These are phyloP conservation scores for Mohoua ochrocephala DNA, from an alignment of 2,113 vertebrate species.

Conservation along the genomic window DNA sequence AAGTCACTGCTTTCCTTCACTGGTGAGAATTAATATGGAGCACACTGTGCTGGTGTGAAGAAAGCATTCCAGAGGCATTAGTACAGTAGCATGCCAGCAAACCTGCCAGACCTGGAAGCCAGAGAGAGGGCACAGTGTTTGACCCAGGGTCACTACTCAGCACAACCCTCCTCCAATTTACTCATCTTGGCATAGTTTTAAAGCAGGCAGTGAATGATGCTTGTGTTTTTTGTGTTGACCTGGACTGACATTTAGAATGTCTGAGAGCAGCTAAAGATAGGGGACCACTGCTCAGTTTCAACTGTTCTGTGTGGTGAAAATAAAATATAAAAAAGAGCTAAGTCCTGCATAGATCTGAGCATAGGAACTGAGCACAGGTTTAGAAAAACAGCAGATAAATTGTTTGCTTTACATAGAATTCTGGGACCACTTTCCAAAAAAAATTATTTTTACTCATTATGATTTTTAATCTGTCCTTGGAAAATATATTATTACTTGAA, in stretches of 20 bases:
- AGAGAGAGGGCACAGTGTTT: background rate
- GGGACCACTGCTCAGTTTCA: background rate
- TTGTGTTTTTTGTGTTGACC: background rate
- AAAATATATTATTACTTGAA: background rate
- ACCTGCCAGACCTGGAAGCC: background rate
- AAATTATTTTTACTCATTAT: background rate
- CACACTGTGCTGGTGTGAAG: background rate
- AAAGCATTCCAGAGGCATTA: background rate
- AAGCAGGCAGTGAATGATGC: background rate
- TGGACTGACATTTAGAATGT: background rate
- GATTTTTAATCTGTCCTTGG: background rate
- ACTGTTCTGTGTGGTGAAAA: background rate
- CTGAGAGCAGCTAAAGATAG: background rate
- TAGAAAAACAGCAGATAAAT: background rate
- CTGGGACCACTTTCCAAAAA: background rate
- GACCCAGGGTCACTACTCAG: background rate
- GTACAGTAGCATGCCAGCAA: background rate
- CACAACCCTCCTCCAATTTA: background rate
- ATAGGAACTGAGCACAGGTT: background rate
- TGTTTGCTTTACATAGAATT: background rate
- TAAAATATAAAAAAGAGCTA: background rate
- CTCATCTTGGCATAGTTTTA: background rate
- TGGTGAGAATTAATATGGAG: background rate
- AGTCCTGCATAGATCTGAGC: background rate
- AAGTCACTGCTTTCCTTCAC: background rate